Percentiles rank a stretch among this genome's conserved stretches.
These are phyloP conservation scores for Ramphastos sulfuratus DNA, from an alignment of 2,113 vertebrate genomes.

Conservation along the genomic window DNA sequence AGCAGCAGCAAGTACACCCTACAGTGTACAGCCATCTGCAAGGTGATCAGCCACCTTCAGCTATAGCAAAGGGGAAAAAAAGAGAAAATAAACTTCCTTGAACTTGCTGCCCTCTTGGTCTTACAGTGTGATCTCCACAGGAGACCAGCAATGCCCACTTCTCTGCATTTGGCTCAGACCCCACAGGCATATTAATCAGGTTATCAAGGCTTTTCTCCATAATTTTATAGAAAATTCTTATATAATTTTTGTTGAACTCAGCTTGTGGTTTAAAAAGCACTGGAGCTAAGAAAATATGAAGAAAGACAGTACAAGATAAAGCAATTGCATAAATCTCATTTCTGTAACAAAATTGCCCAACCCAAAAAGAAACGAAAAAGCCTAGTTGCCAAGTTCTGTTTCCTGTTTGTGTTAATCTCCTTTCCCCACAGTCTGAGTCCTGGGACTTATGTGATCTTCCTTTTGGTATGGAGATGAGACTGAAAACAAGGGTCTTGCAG, in stretches of 20 bases:
- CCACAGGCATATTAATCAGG: not conserved
- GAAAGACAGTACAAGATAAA: not conserved
- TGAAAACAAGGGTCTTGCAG: not conserved
- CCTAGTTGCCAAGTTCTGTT: not conserved
- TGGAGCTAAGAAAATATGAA: not conserved
- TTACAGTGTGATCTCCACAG: not conserved
- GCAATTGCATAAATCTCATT: not conserved
- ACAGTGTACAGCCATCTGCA: not conserved
- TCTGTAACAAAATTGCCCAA: not conserved
- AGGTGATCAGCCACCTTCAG: not conserved
- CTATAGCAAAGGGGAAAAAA: not conserved
- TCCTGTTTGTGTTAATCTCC: not conserved
- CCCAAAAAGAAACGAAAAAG: fast-evolving
- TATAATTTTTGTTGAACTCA: not conserved
- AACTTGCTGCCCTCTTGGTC: not conserved
- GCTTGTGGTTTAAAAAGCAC: not conserved
- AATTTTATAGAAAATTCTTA: not conserved
- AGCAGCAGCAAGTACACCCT: not conserved
- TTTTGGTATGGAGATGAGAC: not conserved
- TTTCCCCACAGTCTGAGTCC: not conserved
- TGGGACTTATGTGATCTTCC: not conserved
- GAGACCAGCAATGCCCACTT: not conserved
- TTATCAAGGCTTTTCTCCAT: not conserved
- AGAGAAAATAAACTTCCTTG: not conserved
- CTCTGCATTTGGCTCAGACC: not conserved